A percentile compares a stretch with the other conserved stretches of the same genome.
These are phyloP conservation scores for Temnothorax longispinosus DNA, from an alignment of 1,140 invertebrate genomes.

Conservation along the genomic window DNA sequence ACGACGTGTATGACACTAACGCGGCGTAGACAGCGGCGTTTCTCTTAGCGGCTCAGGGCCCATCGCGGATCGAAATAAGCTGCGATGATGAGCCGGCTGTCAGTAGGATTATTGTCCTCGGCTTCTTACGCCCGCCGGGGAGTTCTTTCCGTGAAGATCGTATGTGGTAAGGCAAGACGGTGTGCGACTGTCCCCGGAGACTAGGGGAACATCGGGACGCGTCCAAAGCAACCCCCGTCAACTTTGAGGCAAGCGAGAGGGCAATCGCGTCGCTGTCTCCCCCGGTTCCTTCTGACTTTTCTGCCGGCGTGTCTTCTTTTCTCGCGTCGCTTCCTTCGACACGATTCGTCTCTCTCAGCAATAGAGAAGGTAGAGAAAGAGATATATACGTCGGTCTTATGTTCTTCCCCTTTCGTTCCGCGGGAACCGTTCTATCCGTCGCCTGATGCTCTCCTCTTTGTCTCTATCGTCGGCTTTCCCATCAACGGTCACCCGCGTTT, in stretches of 20 bases:
- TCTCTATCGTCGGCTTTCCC: slow-evolving; percentile 50
- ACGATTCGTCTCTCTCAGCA: background rate
- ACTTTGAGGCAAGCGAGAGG: slow-evolving; percentile 72
- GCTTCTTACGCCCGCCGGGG: slow-evolving; percentile 81
- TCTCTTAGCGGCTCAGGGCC: slow-evolving; percentile 71
- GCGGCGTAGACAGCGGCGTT: slow-evolving; percentile 29
- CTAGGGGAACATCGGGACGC: slow-evolving; percentile 75
- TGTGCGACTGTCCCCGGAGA: slow-evolving; percentile 75
- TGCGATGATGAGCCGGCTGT: slow-evolving; percentile 80
- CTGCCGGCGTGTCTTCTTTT: slow-evolving; percentile 40
- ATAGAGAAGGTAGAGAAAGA: background rate
- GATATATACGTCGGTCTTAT: background rate
- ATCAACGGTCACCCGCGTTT: slow-evolving; percentile 61
- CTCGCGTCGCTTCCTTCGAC: slow-evolving; percentile 32
- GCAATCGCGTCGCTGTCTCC: slow-evolving; percentile 51
- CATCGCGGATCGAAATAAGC: slow-evolving; percentile 79
- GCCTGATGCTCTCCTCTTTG: background rate
- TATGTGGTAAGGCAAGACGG: slow-evolving; percentile 51
- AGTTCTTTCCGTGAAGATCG: slow-evolving; percentile 73
- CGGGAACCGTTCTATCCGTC: background rate
- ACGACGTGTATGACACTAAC: slow-evolving; percentile 62
- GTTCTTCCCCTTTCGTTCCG: slow-evolving; percentile 38
- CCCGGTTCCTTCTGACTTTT: slow-evolving; percentile 18
- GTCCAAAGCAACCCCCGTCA: slow-evolving; percentile 76
- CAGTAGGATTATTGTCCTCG: slow-evolving; percentile 85